phyloP scores from a whole-genome alignment of 2,888 invertebrate species.

The Morinoia aosen region DNA sequence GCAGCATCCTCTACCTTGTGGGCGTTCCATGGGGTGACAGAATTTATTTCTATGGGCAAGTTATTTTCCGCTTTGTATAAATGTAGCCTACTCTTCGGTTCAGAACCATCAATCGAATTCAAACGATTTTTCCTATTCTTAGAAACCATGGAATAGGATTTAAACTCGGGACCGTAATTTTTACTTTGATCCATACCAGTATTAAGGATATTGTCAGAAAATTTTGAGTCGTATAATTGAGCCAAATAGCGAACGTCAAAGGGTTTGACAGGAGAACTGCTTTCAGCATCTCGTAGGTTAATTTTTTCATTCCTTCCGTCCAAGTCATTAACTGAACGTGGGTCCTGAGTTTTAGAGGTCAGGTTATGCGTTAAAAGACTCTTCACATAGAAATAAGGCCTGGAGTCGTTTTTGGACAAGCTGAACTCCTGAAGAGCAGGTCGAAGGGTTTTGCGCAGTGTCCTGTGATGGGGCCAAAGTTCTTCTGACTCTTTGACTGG shows the following conservation, averaged over 20 bases:
- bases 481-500: neutral
- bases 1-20: neutral
- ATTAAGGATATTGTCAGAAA: neutral
- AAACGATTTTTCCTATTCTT: neutral
- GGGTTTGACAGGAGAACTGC: neutral
- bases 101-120: neutral
- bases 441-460: neutral
- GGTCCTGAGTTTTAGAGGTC: neutral
- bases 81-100: neutral
- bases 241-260: neutral
- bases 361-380: neutral
- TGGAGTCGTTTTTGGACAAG: neutral
- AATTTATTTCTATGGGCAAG: neutral
- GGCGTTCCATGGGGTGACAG: neutral
- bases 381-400: neutral
- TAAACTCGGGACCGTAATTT: neutral
- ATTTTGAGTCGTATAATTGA: neutral
- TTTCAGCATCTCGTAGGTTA: neutral
- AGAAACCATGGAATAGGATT: neutral
- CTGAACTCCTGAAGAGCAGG: neutral
- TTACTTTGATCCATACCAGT: neutral
- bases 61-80: conserved; percentile 9
- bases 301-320: neutral
- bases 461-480: neutral
- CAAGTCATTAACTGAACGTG: neutral